Evolutionary conservation across 2,888 invertebrate genomes (phyloP).

Genomic region (Resseliella maxima): DNA sequence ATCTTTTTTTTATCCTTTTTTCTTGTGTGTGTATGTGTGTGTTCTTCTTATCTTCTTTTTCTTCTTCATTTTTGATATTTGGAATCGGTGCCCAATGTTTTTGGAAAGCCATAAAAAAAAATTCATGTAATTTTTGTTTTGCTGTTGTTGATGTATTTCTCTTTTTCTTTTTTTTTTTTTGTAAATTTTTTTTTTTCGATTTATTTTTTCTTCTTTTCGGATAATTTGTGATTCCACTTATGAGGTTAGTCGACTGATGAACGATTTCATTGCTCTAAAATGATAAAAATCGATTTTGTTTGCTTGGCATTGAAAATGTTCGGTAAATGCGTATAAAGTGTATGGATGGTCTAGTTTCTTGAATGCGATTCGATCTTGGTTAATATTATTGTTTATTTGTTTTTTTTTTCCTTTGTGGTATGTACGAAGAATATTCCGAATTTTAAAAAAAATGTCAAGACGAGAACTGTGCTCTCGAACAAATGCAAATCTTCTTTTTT

Average conservation of each 20-base stretch:
- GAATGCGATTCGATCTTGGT: slow-evolving; percentile 40
- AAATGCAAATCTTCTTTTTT: slow-evolving; percentile 24
- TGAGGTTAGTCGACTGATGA: slow-evolving; percentile 30
- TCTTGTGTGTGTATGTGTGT: background rate
- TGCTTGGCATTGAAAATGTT: slow-evolving; percentile 44
- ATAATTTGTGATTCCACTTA: slow-evolving; percentile 17
- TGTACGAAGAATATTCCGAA: slow-evolving; percentile 39
- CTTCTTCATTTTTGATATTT: slow-evolving; percentile 8
- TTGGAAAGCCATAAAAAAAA: slow-evolving; percentile 32
- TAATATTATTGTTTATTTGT: slow-evolving; percentile 28
- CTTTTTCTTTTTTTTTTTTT: background rate
- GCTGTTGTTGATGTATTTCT: background rate
- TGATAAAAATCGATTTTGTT: slow-evolving; percentile 44
- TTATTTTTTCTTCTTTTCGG: background rate
- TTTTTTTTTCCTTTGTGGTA: slow-evolving; percentile 29
- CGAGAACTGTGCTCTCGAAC: background rate
- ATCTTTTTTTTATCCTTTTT: background rate
- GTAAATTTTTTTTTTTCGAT: background rate
- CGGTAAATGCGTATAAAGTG: slow-evolving; percentile 48
- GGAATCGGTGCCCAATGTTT: slow-evolving; percentile 32
- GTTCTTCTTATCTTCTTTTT: background rate
- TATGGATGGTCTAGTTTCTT: slow-evolving; percentile 44
- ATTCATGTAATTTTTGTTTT: slow-evolving; percentile 3
- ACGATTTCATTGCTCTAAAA: slow-evolving; percentile 9
- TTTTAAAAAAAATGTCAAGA: background rate